phyloP scores from a whole-genome alignment of 1,140 invertebrate species.

The Lucilia cuprina region DNA sequence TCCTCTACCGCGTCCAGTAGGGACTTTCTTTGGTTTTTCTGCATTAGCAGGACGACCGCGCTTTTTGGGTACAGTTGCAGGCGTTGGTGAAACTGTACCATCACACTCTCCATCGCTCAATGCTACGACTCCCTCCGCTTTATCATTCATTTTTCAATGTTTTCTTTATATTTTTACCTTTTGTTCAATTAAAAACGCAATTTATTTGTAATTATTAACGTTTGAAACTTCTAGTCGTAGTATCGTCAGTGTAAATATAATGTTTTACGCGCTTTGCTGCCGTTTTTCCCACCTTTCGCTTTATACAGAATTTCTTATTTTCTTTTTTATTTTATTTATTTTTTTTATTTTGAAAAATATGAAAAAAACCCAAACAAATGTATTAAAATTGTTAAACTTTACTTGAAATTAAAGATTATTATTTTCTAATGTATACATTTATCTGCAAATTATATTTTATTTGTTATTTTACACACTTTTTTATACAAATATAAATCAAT shows the following conservation, averaged over 20 bases:
- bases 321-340: no score
- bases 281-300: conserved; percentile 26
- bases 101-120: conserved; percentile 8
- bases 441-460: not conserved
- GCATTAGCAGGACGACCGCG: conserved; percentile 38
- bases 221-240: not conserved
- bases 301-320: conserved; percentile 32
- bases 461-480: not conserved
- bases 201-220: not conserved
- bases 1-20: conserved; percentile 35
- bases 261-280: conserved; percentile 18
- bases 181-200: not conserved
- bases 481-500: not conserved
- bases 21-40: conserved; percentile 10
- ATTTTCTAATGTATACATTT: not conserved
- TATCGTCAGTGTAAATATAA: not conserved
- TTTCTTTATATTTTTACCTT: not conserved
- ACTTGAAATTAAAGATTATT: not conserved
- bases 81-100: not conserved
- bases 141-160: conserved; percentile 22
- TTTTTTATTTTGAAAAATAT: not conserved
- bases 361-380: not conserved
- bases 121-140: conserved; percentile 28
- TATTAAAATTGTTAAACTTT: no score
- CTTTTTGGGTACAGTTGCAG: conserved; percentile 36